phyloP scores from a whole-genome alignment of 1,140 invertebrate species.

The Scaptomyza graminum region DNA sequence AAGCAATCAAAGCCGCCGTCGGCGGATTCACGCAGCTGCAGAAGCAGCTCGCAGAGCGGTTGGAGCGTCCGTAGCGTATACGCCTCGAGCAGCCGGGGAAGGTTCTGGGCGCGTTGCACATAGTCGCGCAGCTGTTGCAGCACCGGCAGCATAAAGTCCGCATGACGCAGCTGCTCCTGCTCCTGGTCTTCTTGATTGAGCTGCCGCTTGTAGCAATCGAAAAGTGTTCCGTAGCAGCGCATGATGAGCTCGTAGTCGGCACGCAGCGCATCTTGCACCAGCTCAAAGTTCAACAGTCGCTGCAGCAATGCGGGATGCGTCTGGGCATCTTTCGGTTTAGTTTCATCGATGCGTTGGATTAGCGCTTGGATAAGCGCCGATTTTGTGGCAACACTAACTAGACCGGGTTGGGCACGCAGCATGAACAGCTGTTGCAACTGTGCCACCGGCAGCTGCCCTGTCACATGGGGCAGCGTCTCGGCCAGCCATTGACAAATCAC shows the following conservation, averaged over 20 bases:
- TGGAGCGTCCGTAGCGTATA: conserved; percentile 42
- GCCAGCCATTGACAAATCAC: conserved; percentile 66
- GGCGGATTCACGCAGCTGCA: conserved; percentile 33
- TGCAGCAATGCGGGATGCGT: conserved; percentile 39
- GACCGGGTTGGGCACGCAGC: conserved; percentile 61
- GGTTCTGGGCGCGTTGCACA: conserved; percentile 50
- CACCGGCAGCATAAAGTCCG: conserved; percentile 53
- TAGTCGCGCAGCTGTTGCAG: conserved; percentile 58
- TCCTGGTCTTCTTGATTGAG: background rate
- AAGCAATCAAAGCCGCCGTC: conserved; percentile 38
- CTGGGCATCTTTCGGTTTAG: background rate
- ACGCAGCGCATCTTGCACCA: conserved; percentile 67
- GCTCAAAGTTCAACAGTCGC: conserved; percentile 51
- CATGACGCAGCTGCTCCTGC: conserved; percentile 28
- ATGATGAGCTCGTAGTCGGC: conserved; percentile 47
- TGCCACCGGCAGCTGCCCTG: conserved; percentile 20
- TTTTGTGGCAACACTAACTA: conserved; percentile 52
- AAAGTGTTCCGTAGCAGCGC: conserved; percentile 48
- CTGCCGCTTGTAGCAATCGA: conserved; percentile 51
- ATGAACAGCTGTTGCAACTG: conserved; percentile 58
- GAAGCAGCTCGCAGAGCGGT: conserved; percentile 51
- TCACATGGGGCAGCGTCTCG: background rate
- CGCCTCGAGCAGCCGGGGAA: background rate
- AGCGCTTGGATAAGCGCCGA: conserved; percentile 35
- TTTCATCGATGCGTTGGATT: background rate